Conservation (phyloP, 2,797 vertebrate genomes). For the Protonibea diacanthus region DNA sequence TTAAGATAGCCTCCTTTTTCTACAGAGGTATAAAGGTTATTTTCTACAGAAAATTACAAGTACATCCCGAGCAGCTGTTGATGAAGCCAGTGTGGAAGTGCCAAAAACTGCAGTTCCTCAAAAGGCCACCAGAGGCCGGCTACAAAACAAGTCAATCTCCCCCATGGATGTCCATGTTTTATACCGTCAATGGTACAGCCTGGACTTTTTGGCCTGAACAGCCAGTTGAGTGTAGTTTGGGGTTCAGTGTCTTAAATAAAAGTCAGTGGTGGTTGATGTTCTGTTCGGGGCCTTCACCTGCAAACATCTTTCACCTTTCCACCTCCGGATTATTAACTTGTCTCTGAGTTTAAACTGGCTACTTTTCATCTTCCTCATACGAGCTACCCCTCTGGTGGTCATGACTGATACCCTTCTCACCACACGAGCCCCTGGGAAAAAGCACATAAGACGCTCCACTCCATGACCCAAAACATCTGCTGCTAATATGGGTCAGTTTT, state of each 20-base stretch:
- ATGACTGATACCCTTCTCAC: slow-evolving; percentile 36
- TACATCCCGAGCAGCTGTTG: no score
- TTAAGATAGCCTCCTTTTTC: no score
- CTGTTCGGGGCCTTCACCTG: background rate
- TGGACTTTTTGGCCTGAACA: background rate
- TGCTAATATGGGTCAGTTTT: slow-evolving; percentile 74
- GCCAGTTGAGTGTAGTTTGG: background rate
- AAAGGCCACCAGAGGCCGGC: no score
- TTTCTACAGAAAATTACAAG: no score
- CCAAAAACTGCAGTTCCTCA: no score
- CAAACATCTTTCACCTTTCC: background rate
- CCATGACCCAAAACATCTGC: slow-evolving; percentile 80
- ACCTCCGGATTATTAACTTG: slow-evolving; percentile 14
- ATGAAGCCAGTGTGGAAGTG: no score
- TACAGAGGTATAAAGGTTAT: no score
- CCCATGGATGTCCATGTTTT: no score
- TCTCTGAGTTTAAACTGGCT: slow-evolving; percentile 2
- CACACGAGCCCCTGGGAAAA: slow-evolving; percentile 53
- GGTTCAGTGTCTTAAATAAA: background rate
- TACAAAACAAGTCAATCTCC: no score
- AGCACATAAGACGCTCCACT: slow-evolving; percentile 43
- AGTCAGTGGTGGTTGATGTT: background rate
- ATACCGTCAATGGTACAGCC: background rate
- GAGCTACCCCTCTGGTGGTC: slow-evolving; percentile 26
- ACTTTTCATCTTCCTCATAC: slow-evolving; percentile 18